These are phyloP conservation scores for Podilymbus podiceps DNA, from an alignment of 2,113 vertebrate species.

Conservation along the genomic window DNA sequence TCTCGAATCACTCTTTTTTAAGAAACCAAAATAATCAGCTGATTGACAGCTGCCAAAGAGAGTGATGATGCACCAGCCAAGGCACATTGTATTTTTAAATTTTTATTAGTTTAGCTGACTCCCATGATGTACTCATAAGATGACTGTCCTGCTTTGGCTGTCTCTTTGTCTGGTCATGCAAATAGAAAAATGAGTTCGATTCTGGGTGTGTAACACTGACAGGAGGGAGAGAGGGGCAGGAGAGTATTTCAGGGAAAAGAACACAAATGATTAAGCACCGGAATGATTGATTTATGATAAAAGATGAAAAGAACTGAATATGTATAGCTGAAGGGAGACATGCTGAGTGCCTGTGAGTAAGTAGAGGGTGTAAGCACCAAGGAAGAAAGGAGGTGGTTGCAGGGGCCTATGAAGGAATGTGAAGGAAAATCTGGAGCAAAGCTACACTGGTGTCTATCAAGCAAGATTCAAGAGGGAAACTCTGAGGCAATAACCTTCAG, in stretches of 20 bases:
- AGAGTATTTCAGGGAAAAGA: neutral
- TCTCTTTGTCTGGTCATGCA: neutral
- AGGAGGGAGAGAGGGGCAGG: neutral
- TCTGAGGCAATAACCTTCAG: neutral
- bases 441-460: neutral
- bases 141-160: neutral
- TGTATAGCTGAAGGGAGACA: constrained; percentile 71
- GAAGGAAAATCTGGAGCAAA: neutral
- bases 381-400: neutral
- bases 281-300: constrained; percentile 66
- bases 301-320: constrained; percentile 61
- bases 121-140: neutral
- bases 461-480: neutral
- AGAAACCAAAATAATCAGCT: neutral
- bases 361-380: neutral
- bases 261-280: constrained; percentile 20
- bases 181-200: neutral
- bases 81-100: neutral
- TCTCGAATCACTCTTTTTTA: neutral
- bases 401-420: neutral
- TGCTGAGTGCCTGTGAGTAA: constrained; percentile 26
- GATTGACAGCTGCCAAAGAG: neutral
- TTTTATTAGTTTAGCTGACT: neutral
- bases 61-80: neutral
- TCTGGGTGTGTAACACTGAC: neutral